Evolutionary conservation across 2,888 invertebrate species (phyloP).

Genomic region (Megaustenia siamemsis): DNA sequence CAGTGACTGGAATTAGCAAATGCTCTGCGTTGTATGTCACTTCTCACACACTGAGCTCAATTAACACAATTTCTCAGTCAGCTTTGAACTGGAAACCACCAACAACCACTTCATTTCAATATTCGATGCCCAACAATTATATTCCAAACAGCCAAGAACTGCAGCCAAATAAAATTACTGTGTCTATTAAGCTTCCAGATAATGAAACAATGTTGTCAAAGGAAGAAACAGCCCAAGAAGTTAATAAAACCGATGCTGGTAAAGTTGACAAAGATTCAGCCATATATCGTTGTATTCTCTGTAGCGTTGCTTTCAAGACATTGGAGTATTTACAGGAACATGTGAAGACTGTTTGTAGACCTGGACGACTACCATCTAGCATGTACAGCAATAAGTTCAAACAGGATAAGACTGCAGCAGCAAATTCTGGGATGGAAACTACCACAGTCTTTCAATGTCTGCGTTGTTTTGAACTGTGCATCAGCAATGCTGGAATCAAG

Average conservation of each 20-base stretch:
- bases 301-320: constrained; percentile 58
- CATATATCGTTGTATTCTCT: constrained; percentile 62
- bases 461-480: constrained; percentile 56
- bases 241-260: neutral
- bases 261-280: constrained; percentile 43
- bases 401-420: constrained; percentile 39
- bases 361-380: constrained; percentile 44
- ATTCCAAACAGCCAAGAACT: neutral
- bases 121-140: neutral
- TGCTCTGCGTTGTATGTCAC: neutral
- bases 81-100: neutral
- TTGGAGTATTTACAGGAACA: constrained; percentile 60
- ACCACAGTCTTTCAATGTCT: constrained; percentile 59
- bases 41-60: neutral
- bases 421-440: constrained; percentile 53
- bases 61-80: neutral
- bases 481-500: constrained; percentile 56
- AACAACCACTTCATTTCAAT: neutral
- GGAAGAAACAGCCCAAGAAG: neutral
- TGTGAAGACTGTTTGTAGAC: constrained; percentile 60
- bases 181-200: neutral
- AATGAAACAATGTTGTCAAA: neutral
- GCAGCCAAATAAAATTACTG: neutral
- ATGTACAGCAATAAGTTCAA: constrained; percentile 37
- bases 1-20: neutral